Base-by-base conservation (phyloP, 1,140 invertebrate species). In the Lasaia peninsularis region DNA sequence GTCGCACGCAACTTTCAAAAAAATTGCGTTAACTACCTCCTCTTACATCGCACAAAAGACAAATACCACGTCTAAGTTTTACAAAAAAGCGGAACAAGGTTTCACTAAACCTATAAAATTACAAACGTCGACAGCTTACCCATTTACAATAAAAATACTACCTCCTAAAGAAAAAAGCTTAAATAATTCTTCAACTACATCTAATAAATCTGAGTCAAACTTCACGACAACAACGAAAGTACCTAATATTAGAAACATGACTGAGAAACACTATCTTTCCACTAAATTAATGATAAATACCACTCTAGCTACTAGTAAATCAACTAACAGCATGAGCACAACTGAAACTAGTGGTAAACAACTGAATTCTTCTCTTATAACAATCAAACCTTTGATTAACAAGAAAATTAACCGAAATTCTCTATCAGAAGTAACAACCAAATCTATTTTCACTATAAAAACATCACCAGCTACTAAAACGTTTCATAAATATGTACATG, bases 251-350 rank as follows among this genome's bases (percentile, higher is more conserved):
- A 44, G n/a, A n/a, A 24, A 55, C 21, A 21, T 40, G 31, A 37
- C 55, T 52, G 48, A 55, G 35, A 51, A 61, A 18, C 53, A 59
- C 49, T 54, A 34, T 62, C 44, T 35, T 58, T 49, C 37, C 16
- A 60, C 21, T 57, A 67, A 63, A 44, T 28, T 14, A 56, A 52
- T 51, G 44, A 52, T 60, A 53, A 72, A 61, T 63, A 66, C 67
- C 55, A 69, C 67, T 54, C 61, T 59, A 50, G 48, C 64, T 69
- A 71, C 68, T 58, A 81, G 67, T 74, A 67, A 57, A 57, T 69
- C 63, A 62, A 84, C 84, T 87, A 87, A 87, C 74, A 83, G 84
- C 84, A 87, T 86, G 83, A 75, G 66, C 69, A 75, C 70, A 56
- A 72, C 64, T 69, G 67, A 56, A 64, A 65, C 62, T 63, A 74